These are phyloP conservation scores for Phaethornis superciliosus DNA, from an alignment of 2,113 vertebrate species.

Conservation along the genomic window DNA sequence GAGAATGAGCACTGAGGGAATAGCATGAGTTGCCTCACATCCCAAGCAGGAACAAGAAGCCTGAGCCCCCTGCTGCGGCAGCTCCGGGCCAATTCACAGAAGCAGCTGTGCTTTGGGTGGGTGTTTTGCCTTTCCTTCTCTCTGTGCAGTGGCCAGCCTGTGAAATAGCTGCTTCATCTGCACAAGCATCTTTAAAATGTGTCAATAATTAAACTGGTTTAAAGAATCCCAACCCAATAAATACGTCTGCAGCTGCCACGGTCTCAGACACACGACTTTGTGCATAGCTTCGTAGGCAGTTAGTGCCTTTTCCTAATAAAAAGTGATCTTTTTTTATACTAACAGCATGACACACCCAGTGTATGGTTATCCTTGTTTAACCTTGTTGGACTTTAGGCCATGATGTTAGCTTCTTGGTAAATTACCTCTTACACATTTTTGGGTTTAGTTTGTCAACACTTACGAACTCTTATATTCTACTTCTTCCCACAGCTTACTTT, in stretches of 20 bases:
- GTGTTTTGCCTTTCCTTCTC: neutral
- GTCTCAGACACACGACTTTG: neutral
- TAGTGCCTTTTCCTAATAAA: neutral
- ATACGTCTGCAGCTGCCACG: neutral
- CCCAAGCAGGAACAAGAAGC: neutral
- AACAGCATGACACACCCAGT: neutral
- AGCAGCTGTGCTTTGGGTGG: neutral
- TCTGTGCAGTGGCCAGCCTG: neutral
- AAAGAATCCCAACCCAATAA: neutral
- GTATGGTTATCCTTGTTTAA: neutral
- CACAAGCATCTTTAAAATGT: neutral
- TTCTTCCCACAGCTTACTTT: neutral
- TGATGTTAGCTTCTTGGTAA: conserved; percentile 49
- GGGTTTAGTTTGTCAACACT: too few relatives aligned
- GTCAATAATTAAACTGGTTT: neutral
- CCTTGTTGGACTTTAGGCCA: conserved; percentile 5
- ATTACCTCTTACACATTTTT: neutral
- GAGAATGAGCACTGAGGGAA: neutral
- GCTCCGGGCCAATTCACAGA: neutral
- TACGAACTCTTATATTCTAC: neutral
- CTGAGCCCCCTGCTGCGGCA: neutral
- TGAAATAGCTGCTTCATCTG: neutral
- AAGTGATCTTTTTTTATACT: neutral
- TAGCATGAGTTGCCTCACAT: neutral
- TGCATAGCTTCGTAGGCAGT: neutral